phyloP scores from a whole-genome alignment of 2,113 vertebrate genomes.

The Sebastes schlegelii region DNA sequence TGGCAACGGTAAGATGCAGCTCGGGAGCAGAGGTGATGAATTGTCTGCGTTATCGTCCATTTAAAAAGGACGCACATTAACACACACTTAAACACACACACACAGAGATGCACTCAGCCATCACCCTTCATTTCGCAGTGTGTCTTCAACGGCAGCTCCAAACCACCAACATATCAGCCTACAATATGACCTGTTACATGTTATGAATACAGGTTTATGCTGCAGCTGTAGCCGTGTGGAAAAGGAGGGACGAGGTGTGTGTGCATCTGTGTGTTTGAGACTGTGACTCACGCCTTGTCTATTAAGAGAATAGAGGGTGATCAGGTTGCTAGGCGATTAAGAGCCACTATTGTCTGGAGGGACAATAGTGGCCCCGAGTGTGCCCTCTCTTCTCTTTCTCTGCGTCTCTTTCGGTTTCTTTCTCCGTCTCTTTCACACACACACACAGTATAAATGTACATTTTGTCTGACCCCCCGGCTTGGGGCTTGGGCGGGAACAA shows the following conservation, averaged over 20 bases:
- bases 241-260: slow-evolving; percentile 42
- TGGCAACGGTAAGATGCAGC: slow-evolving; percentile 59
- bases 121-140: neutral
- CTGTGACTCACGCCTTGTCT: slow-evolving; percentile 80
- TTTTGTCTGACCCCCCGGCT: slow-evolving; percentile 45
- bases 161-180: neutral
- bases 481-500: slow-evolving; percentile 53
- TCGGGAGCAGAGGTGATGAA: slow-evolving; percentile 57
- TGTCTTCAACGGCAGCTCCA: neutral
- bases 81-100: neutral
- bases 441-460: slow-evolving; percentile 45
- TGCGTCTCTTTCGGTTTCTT: slow-evolving; percentile 31
- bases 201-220: neutral
- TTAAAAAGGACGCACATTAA: neutral
- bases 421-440: slow-evolving; percentile 47
- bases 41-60: slow-evolving; percentile 18
- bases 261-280: slow-evolving; percentile 51
- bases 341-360: slow-evolving; percentile 80
- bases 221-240: slow-evolving; percentile 19
- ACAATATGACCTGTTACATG: slow-evolving; percentile 14
- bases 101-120: neutral
- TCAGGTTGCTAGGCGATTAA: slow-evolving; percentile 86
- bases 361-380: slow-evolving; percentile 78
- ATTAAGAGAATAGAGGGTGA: slow-evolving; percentile 80
- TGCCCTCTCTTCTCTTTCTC: slow-evolving; percentile 59